These are phyloP conservation scores for Drosophila picticornis DNA, from an alignment of 2,888 invertebrate species.

Conservation along the genomic window DNA sequence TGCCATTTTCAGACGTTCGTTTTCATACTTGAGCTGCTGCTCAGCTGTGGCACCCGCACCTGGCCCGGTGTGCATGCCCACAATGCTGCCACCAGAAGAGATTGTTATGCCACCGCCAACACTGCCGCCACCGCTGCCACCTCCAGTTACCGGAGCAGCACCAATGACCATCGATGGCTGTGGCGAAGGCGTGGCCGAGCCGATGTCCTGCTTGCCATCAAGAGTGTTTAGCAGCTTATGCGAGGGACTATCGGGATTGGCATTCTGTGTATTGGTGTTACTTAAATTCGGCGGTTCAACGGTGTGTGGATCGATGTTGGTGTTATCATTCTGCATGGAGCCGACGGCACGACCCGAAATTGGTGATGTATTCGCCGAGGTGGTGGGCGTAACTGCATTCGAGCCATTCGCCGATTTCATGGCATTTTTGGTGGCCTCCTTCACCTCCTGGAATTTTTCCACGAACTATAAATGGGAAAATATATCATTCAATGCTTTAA, in stretches of 20 bases:
- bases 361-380: conserved; percentile 95
- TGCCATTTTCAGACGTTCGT: conserved; percentile 97
- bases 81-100: conserved; percentile 78
- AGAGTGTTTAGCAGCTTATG: conserved; percentile 82
- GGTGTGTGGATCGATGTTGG: conserved; percentile 85
- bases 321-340: conserved; percentile 86
- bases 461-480: conserved; percentile 88
- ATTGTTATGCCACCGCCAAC: conserved; percentile 64
- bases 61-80: conserved; percentile 78
- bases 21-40: conserved; percentile 98
- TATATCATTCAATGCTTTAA: background rate
- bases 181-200: conserved; percentile 82
- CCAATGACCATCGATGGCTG: conserved; percentile 67
- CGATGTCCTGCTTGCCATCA: conserved; percentile 68
- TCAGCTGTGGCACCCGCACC: conserved; percentile 85
- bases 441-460: conserved; percentile 99
- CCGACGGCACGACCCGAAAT: conserved; percentile 89
- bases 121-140: conserved; percentile 34
- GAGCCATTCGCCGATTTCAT: conserved; percentile 89
- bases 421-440: conserved; percentile 94
- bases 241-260: conserved; percentile 85
- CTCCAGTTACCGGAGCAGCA: conserved; percentile 21
- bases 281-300: conserved; percentile 87
- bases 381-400: conserved; percentile 92
- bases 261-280: conserved; percentile 87